These are phyloP conservation scores for Rhynchophorus ferrugineus DNA, from an alignment of 1,140 invertebrate genomes.

Conservation along the genomic window DNA sequence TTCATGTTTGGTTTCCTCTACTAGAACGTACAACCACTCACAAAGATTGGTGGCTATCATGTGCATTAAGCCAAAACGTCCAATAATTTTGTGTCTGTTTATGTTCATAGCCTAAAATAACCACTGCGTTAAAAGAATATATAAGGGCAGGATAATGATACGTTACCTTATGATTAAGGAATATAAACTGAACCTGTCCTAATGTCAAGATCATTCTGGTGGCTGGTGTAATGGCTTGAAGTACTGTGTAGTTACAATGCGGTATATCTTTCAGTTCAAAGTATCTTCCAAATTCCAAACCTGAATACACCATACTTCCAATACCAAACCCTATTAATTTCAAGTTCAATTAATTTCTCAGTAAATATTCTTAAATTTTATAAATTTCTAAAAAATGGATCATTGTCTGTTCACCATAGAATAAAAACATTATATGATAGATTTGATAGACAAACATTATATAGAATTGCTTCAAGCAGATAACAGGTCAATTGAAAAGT, in stretches of 20 bases:
- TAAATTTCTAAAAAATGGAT: no score
- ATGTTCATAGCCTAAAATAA: slow-evolving; percentile 44
- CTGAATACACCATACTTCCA: slow-evolving; percentile 69
- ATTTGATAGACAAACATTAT: no score
- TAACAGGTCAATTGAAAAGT: no score
- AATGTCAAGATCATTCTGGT: slow-evolving; percentile 89
- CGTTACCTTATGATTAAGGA: slow-evolving; percentile 79
- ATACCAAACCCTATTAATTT: slow-evolving; percentile 28
- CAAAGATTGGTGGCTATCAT: slow-evolving; percentile 76
- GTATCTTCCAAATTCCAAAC: slow-evolving; percentile 87
- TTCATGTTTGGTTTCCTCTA: slow-evolving; percentile 73
- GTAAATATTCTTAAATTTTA: no score
- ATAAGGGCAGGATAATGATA: not conserved
- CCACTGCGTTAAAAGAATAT: not conserved
- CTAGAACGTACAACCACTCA: slow-evolving; percentile 74
- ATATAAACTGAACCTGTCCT: slow-evolving; percentile 94
- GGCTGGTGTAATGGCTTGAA: slow-evolving; percentile 77
- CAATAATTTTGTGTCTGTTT: slow-evolving; percentile 55
- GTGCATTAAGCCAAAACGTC: slow-evolving; percentile 74
- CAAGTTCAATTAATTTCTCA: no score
- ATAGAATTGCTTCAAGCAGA: no score
- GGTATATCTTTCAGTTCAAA: slow-evolving; percentile 80
- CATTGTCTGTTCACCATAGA: no score
- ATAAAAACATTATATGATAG: no score
- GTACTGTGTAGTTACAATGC: slow-evolving; percentile 73